phyloP scores from a whole-genome alignment of 1,140 invertebrate genomes.

The Reticulitermes speratus region DNA sequence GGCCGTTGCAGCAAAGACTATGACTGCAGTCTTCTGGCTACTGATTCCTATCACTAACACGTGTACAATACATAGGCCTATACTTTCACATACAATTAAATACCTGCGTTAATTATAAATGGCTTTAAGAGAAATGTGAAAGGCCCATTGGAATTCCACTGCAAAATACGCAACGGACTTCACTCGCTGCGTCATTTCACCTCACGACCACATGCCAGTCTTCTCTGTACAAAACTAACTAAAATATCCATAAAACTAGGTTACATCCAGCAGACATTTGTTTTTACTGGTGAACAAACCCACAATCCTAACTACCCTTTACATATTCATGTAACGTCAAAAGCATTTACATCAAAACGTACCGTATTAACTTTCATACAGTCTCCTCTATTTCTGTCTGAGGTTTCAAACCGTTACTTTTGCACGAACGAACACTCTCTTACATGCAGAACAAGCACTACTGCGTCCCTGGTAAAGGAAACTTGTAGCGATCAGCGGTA shows the following conservation, averaged over 20 bases:
- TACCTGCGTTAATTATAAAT: no score
- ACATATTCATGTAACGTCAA: neutral
- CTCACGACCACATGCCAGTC: neutral
- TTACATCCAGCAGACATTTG: neutral
- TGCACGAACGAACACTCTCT: neutral
- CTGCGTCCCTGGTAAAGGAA: neutral
- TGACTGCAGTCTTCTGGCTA: no score
- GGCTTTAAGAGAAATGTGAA: no score
- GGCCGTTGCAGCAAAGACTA: no score
- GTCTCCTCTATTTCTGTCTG: neutral
- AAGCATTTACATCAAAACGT: neutral
- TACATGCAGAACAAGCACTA: neutral
- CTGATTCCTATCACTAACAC: no score
- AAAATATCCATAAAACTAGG: neutral
- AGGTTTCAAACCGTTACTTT: neutral
- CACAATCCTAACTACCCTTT: neutral
- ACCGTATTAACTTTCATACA: neutral
- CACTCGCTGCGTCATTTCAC: neutral
- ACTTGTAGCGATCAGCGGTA: neutral
- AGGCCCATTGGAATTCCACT: no score
- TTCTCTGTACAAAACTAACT: no score
- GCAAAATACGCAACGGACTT: no score
- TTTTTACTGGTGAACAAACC: neutral
- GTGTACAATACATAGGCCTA: no score
- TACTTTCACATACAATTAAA: no score